Conservation (phyloP, 2,888 invertebrate genomes). For the Apodemia duryi region DNA sequence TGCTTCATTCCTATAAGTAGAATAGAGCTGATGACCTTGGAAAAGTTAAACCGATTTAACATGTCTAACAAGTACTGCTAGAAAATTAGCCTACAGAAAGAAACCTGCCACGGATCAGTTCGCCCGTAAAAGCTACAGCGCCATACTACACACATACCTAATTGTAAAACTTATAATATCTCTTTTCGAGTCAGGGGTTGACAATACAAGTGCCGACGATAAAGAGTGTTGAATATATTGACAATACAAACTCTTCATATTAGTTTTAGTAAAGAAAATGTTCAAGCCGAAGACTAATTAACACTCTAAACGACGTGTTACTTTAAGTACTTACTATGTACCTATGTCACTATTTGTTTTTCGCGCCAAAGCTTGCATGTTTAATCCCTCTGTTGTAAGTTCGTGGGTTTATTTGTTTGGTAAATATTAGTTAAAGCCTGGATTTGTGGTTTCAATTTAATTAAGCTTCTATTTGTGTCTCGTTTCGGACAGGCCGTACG, state of each 20-base stretch:
- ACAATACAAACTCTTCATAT: not conserved
- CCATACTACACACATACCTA: no score
- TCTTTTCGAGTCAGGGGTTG: no score
- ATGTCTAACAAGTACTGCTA: no score
- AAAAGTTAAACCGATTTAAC: no score
- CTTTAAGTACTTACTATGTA: not conserved
- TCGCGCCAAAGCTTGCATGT: slow-evolving; percentile 7
- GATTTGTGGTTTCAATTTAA: slow-evolving; percentile 14
- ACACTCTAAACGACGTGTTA: slow-evolving; percentile 9
- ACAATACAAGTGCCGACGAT: no score
- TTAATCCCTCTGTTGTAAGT: slow-evolving; percentile 13
- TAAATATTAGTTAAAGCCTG: slow-evolving; percentile 11
- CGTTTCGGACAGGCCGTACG: not conserved
- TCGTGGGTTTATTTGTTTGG: slow-evolving; percentile 7
- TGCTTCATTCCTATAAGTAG: no score
- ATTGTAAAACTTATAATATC: no score
- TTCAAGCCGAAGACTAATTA: slow-evolving; percentile 6
- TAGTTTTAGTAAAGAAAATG: not conserved
- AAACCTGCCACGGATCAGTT: no score
- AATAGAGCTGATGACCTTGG: no score
- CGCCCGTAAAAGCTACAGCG: no score
- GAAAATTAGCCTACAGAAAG: no score
- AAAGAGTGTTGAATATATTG: no score
- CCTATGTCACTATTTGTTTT: slow-evolving; percentile 7
- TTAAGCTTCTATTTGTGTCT: slow-evolving; percentile 11